These are phyloP conservation scores for Protonibea diacanthus DNA, from an alignment of 2,797 vertebrate genomes.

Conservation along the genomic window DNA sequence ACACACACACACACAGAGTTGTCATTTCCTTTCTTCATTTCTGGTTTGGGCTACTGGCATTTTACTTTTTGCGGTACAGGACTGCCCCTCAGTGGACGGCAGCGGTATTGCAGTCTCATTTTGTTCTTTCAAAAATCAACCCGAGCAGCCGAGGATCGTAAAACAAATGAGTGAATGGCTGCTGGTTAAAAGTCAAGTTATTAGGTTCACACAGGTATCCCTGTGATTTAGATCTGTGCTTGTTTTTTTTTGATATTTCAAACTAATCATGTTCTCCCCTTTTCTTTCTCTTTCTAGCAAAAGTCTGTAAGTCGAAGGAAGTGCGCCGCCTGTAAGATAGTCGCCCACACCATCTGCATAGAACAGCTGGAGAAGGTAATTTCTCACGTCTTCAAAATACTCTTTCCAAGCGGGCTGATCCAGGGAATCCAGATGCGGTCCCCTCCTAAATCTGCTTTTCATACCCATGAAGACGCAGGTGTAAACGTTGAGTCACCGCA, in stretches of 20 bases:
- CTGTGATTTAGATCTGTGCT: background rate
- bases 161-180: background rate
- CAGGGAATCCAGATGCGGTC: background rate
- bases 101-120: background rate
- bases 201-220: background rate
- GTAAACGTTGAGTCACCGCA: background rate
- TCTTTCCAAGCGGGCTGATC: background rate
- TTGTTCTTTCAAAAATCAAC: background rate
- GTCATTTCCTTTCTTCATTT: background rate
- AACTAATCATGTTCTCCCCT: background rate
- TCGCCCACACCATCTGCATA: constrained; percentile 93
- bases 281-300: constrained; percentile 82
- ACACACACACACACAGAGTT: no score
- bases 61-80: background rate
- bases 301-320: constrained; percentile 93
- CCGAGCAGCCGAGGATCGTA: background rate
- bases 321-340: constrained; percentile 96
- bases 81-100: constrained; percentile 48
- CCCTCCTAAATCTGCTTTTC: background rate
- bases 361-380: constrained; percentile 95
- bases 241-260: background rate
- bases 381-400: background rate
- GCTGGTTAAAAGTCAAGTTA: background rate
- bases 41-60: background rate
- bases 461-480: background rate